Percentiles rank a stretch among this genome's conserved stretches.
Conservation (phyloP, 2,888 invertebrate genomes). For the Trichopoda pennipes region DNA sequence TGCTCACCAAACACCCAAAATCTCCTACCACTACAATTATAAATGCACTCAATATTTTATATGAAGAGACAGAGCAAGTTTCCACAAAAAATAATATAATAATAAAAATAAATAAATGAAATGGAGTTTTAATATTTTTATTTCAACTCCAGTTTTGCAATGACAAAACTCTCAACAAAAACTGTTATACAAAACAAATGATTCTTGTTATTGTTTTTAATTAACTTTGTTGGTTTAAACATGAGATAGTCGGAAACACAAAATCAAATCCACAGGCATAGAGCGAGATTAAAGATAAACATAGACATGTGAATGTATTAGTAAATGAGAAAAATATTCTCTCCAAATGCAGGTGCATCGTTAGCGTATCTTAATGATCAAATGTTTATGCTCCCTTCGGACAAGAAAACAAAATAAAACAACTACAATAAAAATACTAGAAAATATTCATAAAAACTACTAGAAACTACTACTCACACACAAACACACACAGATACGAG, state of each 20-base stretch:
- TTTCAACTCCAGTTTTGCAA: too few relatives aligned
- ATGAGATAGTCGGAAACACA: too few relatives aligned
- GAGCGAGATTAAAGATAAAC: too few relatives aligned
- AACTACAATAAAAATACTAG: not conserved
- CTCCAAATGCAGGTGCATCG: not conserved
- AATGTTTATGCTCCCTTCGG: conserved; percentile 4
- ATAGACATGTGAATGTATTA: too few relatives aligned
- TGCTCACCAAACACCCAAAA: not conserved
- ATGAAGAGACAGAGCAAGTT: not conserved
- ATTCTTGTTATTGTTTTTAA: too few relatives aligned
- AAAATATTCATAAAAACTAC: not conserved
- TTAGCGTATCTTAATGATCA: not conserved
- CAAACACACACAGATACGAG: not conserved
- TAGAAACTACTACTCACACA: not conserved
- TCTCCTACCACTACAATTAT: not conserved
- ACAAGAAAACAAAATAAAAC: not conserved
- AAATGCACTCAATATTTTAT: not conserved
- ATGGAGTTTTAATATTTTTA: not conserved
- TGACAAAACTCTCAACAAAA: not conserved
- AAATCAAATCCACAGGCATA: too few relatives aligned
- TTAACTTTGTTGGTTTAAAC: not conserved
- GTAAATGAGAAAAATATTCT: too few relatives aligned
- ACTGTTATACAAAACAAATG: conserved; percentile 1
- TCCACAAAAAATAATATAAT: too few relatives aligned
- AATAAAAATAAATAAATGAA: not conserved